Percentiles rank a stretch among this genome's conserved stretches.
Conservation (phyloP, 2,797 vertebrate genomes). For the Melopsittacus undulatus region DNA sequence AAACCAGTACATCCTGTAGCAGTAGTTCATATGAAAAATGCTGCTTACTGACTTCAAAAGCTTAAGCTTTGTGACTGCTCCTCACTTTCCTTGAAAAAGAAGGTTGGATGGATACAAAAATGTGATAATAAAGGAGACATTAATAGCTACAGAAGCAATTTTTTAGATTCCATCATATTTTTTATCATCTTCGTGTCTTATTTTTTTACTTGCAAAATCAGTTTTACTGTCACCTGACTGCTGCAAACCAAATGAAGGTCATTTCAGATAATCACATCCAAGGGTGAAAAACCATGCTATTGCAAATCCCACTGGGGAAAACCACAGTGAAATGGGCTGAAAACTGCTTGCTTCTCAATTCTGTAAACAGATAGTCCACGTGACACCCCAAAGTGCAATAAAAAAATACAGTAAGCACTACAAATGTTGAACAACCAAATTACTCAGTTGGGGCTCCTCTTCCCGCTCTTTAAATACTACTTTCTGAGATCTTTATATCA, state of each 20-base stretch:
- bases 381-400: neutral
- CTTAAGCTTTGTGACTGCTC: neutral
- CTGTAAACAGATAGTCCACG: neutral
- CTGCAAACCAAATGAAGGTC: conserved; percentile 1
- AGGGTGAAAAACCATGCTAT: neutral
- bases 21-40: neutral
- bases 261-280: neutral
- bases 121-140: neutral
- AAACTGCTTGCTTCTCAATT: neutral
- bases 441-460: neutral
- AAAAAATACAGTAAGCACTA: neutral
- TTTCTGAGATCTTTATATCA: neutral
- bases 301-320: neutral
- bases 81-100: neutral
- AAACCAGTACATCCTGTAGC: neutral
- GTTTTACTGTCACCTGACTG: neutral
- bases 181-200: neutral
- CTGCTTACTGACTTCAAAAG: neutral
- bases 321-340: neutral
- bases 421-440: neutral
- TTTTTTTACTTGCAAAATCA: neutral
- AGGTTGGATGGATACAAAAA: neutral
- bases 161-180: neutral
- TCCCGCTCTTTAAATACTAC: neutral
- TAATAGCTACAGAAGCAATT: neutral